phyloP scores from a whole-genome alignment of 2,888 invertebrate genomes.

The Myathropa florea region DNA sequence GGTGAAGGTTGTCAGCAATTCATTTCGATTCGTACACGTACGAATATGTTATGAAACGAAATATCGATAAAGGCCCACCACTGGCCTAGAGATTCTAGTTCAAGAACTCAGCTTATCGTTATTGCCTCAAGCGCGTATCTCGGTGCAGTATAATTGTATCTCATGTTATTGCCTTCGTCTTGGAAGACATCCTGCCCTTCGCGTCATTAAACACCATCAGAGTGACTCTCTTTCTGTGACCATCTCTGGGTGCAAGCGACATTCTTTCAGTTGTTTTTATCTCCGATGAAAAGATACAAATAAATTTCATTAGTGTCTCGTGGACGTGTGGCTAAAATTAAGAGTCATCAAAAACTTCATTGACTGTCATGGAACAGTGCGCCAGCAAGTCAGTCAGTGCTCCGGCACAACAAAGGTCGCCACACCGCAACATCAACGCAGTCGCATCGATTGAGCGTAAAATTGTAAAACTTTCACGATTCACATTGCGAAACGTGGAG shows the following conservation, averaged over 20 bases:
- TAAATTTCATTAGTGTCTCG: not conserved
- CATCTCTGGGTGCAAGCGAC: not conserved
- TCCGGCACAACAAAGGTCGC: not conserved
- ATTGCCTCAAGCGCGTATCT: not conserved
- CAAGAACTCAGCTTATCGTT: not conserved
- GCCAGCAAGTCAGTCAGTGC: too few species aligned
- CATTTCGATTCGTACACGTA: not conserved
- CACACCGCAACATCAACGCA: not conserved
- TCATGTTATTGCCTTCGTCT: not conserved
- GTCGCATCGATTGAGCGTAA: not conserved
- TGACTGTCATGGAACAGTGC: not conserved
- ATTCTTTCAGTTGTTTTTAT: not conserved
- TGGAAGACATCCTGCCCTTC: not conserved
- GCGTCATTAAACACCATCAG: not conserved
- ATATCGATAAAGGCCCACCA: not conserved
- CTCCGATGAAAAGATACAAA: not conserved
- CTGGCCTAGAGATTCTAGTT: constrained; percentile 1
- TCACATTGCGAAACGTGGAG: not conserved
- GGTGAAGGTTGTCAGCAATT: not conserved
- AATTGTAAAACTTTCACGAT: constrained; percentile 3
- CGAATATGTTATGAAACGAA: not conserved
- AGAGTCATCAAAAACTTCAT: not conserved
- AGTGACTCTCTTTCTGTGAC: not conserved
- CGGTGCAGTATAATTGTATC: not conserved
- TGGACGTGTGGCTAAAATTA: not conserved